Percentiles rank a stretch among this genome's conserved stretches.
These are phyloP conservation scores for Lichenostomus cassidix DNA, from an alignment of 2,113 vertebrate genomes.

Conservation along the genomic window DNA sequence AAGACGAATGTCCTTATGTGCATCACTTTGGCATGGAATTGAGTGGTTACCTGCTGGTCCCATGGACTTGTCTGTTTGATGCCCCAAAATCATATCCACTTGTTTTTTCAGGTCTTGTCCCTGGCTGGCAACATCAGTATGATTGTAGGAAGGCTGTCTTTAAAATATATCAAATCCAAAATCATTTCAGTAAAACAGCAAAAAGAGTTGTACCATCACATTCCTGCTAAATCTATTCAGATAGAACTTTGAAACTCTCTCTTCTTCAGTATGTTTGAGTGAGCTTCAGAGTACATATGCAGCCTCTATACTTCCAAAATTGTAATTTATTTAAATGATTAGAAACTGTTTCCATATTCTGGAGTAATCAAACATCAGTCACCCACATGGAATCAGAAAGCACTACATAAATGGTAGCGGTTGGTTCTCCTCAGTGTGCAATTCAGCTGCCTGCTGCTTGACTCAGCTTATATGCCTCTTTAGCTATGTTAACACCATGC, in stretches of 20 bases:
- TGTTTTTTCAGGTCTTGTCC: neutral
- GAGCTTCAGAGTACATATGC: neutral
- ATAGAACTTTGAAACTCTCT: neutral
- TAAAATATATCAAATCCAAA: neutral
- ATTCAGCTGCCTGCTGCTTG: neutral
- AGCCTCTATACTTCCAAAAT: neutral
- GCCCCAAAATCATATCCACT: neutral
- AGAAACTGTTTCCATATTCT: constrained; percentile 26
- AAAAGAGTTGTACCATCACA: neutral
- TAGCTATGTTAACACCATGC: neutral
- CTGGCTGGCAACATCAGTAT: neutral
- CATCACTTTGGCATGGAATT: neutral
- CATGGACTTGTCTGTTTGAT: neutral
- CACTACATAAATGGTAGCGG: neutral
- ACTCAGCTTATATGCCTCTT: neutral
- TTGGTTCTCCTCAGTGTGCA: neutral
- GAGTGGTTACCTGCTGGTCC: neutral
- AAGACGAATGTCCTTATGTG: neutral
- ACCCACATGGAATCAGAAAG: neutral
- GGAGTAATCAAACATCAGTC: constrained; percentile 12
- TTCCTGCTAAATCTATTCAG: neutral
- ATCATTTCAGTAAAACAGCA: neutral
- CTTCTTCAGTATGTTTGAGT: neutral
- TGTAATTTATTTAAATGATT: constrained; percentile 36
- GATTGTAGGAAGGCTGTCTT: neutral